Evolutionary conservation across 2,888 invertebrate genomes (phyloP).

Genomic region (Lucinisca nassula): DNA sequence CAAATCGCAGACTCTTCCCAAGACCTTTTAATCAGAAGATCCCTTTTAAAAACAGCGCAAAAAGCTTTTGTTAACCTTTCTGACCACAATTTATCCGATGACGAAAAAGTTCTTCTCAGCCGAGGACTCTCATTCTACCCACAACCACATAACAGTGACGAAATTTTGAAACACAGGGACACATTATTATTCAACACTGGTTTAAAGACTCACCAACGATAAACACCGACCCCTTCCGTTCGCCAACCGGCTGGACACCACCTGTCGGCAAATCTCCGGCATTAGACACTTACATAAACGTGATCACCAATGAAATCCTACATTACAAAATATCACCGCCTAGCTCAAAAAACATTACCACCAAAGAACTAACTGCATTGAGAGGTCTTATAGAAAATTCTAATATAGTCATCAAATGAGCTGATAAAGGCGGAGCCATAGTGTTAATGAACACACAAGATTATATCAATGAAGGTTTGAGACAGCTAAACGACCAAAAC

Average conservation of each 20-base stretch:
- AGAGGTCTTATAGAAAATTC: background rate
- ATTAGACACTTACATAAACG: background rate
- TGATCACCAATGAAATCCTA: background rate
- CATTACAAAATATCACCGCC: background rate
- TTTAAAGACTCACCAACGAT: background rate
- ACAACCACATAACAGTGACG: background rate
- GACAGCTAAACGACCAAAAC: background rate
- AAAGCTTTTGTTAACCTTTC: background rate
- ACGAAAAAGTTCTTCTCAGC: background rate
- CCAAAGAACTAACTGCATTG: background rate
- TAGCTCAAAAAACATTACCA: background rate
- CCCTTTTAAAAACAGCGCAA: background rate
- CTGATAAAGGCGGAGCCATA: constrained; percentile 30
- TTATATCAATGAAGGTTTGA: constrained; percentile 22
- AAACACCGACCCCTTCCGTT: background rate
- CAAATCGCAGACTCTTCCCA: background rate
- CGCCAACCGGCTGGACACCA: background rate
- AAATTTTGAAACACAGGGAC: background rate
- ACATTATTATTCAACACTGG: background rate
- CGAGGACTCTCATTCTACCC: background rate
- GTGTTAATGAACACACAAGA: no score
- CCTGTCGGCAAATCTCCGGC: background rate
- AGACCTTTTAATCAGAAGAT: background rate
- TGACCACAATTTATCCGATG: background rate
- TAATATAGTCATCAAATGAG: constrained; percentile 5